Conservation (phyloP, 2,797 vertebrate species). For the Cryptoblepharus egeriae region DNA sequence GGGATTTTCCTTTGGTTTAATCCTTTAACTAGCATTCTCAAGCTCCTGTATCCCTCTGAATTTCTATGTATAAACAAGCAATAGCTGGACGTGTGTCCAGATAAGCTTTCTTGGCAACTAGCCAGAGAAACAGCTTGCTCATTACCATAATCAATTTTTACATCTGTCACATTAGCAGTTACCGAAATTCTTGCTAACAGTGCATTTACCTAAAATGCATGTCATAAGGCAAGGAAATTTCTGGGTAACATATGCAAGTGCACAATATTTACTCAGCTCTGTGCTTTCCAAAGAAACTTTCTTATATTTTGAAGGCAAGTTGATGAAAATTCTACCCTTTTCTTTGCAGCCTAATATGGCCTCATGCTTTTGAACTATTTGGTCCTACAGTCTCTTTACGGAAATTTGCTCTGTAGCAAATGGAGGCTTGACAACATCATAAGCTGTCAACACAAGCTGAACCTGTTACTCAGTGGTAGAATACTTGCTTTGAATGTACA, state of each 20-base stretch:
- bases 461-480: no score
- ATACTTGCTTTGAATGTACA: no score
- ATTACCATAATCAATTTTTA: neutral
- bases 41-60: neutral
- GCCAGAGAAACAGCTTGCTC: neutral
- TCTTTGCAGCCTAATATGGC: neutral
- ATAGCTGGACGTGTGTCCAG: neutral
- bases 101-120: neutral
- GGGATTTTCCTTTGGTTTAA: neutral
- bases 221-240: neutral
- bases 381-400: neutral
- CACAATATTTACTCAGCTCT: neutral
- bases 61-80: neutral
- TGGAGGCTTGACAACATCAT: neutral
- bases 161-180: neutral
- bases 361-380: neutral
- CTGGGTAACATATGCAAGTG: neutral
- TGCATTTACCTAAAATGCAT: slow-evolving; percentile 3
- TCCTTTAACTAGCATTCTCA: neutral
- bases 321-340: neutral
- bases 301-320: neutral
- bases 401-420: neutral
- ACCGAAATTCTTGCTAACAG: neutral
- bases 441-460: no score
- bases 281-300: neutral